These are phyloP conservation scores for Amazona finschi DNA, from an alignment of 2,797 vertebrate species.

Conservation along the genomic window DNA sequence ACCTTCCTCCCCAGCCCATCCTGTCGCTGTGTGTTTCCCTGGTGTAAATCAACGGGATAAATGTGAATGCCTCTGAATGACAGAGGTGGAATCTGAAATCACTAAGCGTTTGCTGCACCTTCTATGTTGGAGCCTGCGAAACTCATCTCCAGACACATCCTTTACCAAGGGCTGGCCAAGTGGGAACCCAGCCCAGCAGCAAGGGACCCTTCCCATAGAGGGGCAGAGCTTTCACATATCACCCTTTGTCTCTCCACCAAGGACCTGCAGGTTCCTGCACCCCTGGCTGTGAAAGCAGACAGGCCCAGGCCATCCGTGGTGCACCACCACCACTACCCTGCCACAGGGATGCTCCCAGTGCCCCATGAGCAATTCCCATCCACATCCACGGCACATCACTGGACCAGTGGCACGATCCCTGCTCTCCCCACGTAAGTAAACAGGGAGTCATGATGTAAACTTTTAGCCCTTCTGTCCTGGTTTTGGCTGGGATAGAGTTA, in stretches of 20 bases:
- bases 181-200: neutral
- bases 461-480: neutral
- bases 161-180: neutral
- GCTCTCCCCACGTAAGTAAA: constrained; percentile 68
- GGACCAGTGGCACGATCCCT: constrained; percentile 51
- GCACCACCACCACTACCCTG: constrained; percentile 82
- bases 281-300: constrained; percentile 53
- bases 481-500: neutral
- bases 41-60: rapidly evolving
- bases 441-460: rapidly evolving
- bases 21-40: neutral
- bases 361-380: constrained; percentile 43
- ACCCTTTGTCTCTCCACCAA: neutral
- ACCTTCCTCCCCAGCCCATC: neutral
- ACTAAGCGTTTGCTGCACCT: neutral
- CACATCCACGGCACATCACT: constrained; percentile 34
- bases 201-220: rapidly evolving
- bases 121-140: neutral
- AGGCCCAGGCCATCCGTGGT: constrained; percentile 69
- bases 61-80: neutral
- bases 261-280: constrained; percentile 59
- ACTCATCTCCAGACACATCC: neutral
- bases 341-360: neutral
- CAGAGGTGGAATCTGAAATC: neutral
- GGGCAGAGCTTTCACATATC: neutral